Conservation (phyloP, 2,113 vertebrate genomes). For the Pseudois nayaur region DNA sequence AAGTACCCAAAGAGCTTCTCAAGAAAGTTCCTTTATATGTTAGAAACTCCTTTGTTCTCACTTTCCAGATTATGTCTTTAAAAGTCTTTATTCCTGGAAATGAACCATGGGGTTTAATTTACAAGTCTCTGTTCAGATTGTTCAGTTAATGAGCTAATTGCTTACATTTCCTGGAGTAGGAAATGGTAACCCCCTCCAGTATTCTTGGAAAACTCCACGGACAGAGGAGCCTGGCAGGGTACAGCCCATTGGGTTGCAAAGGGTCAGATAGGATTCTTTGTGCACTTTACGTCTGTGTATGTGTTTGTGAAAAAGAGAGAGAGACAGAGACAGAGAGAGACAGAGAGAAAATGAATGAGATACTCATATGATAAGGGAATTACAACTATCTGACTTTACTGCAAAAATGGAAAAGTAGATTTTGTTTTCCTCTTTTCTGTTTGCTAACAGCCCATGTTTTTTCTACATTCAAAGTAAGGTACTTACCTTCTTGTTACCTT, state of each 20-base stretch:
- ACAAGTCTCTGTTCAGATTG: not conserved
- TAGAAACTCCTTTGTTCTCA: not conserved
- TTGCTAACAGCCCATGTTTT: not conserved
- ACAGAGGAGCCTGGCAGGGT: not conserved
- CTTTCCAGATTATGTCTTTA: not conserved
- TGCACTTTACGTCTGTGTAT: not conserved
- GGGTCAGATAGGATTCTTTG: not conserved
- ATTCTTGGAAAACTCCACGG: not conserved
- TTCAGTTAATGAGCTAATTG: not conserved
- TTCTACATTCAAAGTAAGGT: not conserved
- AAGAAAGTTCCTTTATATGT: not conserved
- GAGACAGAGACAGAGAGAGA: not conserved
- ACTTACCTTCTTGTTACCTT: not conserved
- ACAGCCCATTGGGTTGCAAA: not conserved
- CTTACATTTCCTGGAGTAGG: not conserved
- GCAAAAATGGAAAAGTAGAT: not conserved
- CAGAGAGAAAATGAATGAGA: not conserved
- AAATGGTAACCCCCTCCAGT: not conserved
- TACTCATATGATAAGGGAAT: not conserved
- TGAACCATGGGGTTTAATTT: not conserved
- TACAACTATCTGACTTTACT: not conserved
- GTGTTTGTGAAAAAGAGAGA: not conserved
- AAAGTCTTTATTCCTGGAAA: not conserved
- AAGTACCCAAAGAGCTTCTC: not conserved
- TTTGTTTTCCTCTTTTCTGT: not conserved